Percentiles rank a stretch among this genome's conserved stretches.
Evolutionary conservation across 2,113 vertebrate genomes (phyloP).

Genomic region (Tetraodon nigroviridis): DNA sequence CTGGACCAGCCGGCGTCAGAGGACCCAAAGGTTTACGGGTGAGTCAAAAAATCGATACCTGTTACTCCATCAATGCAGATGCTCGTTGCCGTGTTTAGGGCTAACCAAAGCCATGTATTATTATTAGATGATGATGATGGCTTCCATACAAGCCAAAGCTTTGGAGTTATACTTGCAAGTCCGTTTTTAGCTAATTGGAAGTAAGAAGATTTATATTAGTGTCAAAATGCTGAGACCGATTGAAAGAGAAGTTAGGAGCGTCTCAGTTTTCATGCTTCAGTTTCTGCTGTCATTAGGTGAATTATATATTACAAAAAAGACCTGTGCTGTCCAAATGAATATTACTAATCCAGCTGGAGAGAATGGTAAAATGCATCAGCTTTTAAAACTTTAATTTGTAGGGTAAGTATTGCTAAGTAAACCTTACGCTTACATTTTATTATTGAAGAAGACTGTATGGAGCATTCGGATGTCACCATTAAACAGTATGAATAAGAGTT

Average conservation of each 20-base stretch:
- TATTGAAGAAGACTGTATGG: neutral
- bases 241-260: conserved; percentile 9
- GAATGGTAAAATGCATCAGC: conserved; percentile 6
- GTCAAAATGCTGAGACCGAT: conserved; percentile 17
- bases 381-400: conserved; percentile 1
- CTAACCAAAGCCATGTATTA: conserved; percentile 40
- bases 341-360: conserved; percentile 26
- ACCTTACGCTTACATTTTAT: neutral
- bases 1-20: conserved; percentile 79
- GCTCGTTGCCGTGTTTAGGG: neutral
- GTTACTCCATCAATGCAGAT: neutral
- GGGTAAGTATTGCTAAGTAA: neutral
- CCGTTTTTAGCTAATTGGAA: conserved; percentile 23
- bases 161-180: conserved; percentile 21
- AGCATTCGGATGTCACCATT: conserved; percentile 2
- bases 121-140: conserved; percentile 12
- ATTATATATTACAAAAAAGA: neutral
- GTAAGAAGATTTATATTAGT: conserved; percentile 22
- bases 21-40: conserved; percentile 89
- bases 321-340: no score
- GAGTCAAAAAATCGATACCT: conserved; percentile 48
- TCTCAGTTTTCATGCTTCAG: neutral
- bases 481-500: conserved; percentile 1
- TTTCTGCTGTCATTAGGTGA: neutral
- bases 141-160: conserved; percentile 18